Evolutionary conservation across 1,140 invertebrate genomes (phyloP).

Genomic region (Listronotus bonariensis): DNA sequence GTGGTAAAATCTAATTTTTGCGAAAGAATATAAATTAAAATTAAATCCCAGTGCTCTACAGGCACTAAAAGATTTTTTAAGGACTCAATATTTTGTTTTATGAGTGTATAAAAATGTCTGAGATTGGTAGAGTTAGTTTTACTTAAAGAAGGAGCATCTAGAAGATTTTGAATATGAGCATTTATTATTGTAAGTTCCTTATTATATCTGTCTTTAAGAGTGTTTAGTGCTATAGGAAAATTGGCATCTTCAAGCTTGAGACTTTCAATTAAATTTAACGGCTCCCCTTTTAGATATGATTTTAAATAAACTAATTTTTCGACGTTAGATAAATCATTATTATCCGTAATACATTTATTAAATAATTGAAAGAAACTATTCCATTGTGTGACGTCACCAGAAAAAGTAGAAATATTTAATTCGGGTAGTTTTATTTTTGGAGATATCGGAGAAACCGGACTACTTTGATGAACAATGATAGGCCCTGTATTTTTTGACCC

Average conservation of each 20-base stretch:
- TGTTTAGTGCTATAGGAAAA: background rate
- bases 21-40: background rate
- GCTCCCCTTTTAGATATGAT: constrained; percentile 3
- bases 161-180: background rate
- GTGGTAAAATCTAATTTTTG: background rate
- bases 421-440: too few relatives aligned
- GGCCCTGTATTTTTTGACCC: too few relatives aligned
- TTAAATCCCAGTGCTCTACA: background rate
- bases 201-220: constrained; percentile 6
- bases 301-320: constrained; percentile 6
- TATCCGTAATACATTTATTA: too few relatives aligned
- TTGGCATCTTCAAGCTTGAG: background rate
- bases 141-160: background rate
- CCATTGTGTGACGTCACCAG: too few relatives aligned
- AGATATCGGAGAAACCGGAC: too few relatives aligned
- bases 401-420: too few relatives aligned
- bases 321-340: background rate
- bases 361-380: too few relatives aligned
- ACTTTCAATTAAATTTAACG: background rate
- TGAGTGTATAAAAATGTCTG: background rate
- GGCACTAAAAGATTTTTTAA: constrained; percentile 3
- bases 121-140: background rate
- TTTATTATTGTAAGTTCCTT: background rate
- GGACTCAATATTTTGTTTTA: background rate
- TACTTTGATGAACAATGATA: too few relatives aligned